Evolutionary conservation across 2,888 invertebrate species (phyloP).

Genomic region (Carabus problematicus): DNA sequence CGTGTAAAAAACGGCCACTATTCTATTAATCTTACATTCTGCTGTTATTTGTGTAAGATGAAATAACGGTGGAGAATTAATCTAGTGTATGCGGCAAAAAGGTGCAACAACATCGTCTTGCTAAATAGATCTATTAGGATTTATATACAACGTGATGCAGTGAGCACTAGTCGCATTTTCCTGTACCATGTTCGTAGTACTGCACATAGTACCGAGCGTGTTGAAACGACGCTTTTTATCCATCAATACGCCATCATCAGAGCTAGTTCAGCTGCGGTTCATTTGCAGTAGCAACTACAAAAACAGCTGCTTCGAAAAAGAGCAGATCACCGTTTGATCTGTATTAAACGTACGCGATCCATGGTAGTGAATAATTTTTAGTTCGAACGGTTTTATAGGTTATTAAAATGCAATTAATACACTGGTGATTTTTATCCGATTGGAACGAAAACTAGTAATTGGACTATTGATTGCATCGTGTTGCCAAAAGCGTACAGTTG

Average conservation of each 20-base stretch:
- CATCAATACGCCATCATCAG: conserved; percentile 35
- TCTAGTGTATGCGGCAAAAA: no score
- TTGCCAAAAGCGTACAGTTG: no score
- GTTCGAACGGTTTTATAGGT: conserved; percentile 26
- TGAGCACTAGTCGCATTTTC: no score
- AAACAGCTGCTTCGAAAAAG: conserved; percentile 33
- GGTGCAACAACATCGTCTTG: no score
- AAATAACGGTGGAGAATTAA: no score
- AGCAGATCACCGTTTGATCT: conserved; percentile 35
- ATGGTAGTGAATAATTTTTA: conserved; percentile 39
- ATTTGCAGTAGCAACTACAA: conserved; percentile 29
- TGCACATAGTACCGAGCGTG: background rate
- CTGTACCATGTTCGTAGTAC: no score
- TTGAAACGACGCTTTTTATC: conserved; percentile 17
- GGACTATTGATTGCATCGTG: conserved; percentile 3
- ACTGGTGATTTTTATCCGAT: background rate
- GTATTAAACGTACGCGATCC: conserved; percentile 32
- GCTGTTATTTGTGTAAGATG: no score
- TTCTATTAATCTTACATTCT: no score
- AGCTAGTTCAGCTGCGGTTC: conserved; percentile 26
- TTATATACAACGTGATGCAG: no score
- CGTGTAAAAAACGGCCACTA: no score
- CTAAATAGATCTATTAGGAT: no score
- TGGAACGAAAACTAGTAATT: conserved; percentile 16
- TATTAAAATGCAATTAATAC: conserved; percentile 37